Evolutionary conservation across 2,797 vertebrate genomes (phyloP), one percentile per base, ranked within the genome.

Genomic region (Phoeniculus purpureus): DNA sequence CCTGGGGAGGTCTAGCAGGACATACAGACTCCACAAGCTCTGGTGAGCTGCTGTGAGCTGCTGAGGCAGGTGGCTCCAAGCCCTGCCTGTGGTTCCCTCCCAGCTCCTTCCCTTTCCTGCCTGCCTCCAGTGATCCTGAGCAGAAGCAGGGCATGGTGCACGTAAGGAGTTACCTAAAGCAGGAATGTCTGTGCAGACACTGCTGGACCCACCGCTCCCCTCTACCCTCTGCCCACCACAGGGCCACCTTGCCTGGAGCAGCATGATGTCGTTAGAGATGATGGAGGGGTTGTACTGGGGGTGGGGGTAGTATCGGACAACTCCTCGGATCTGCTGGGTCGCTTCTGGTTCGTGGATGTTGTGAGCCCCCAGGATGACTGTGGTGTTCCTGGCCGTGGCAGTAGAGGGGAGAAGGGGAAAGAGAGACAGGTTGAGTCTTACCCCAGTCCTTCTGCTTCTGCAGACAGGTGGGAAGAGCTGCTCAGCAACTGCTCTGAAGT

Each of bases 321-420:
- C 92, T 2, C 94, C 96, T 2, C 82, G n/a, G 12, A 88, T 22
- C 93, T 97, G 97, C 81, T 96, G 97, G 9, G 58, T 61, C 2
- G 2, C 32, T 51, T 96, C 96, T 11, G 85, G 11, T 3, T 73
- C 1, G 0, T 29, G 1, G 66, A 97, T 13, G 47, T 96, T 4
- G 43, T 97, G 97, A 37, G 97, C 95, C 4, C 97, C 97, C 70
- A 97, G 90, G 70, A 95, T 37, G 29, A 95, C 86, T 0, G 91
- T 96, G 27, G 8, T 58, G 2, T 94, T 89, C 17, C 95, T 96
- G 84, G 8, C 45, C 40, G 0, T 2, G 80, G 43, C 29, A 86
- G 47, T 4, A 6, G 55, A 54, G 6, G 15, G 37, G 13, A 71
- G 18, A 40, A 58, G 15, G 13, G 22, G 9, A 3, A n/a, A 43